Evolutionary conservation across 2,113 vertebrate species (phyloP).

Genomic region (Phalacrocorax aristotelis): DNA sequence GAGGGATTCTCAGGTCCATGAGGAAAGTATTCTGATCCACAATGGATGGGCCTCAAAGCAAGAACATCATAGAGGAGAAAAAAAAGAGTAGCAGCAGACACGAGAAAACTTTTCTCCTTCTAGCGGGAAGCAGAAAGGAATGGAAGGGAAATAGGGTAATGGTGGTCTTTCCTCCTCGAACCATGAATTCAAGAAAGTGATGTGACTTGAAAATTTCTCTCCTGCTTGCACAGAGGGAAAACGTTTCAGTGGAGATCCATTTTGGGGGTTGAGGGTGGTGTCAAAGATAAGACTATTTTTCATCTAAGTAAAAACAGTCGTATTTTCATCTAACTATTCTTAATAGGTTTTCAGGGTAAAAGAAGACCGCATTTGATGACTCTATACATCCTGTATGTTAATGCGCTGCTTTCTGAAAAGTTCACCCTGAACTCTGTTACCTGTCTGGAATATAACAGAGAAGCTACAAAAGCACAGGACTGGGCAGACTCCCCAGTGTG

Average conservation of each 20-base stretch:
- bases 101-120: not conserved
- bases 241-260: not conserved
- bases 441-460: accelerated
- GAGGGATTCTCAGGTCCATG: accelerated
- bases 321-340: not conserved
- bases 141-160: not conserved
- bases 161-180: accelerated
- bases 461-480: not conserved
- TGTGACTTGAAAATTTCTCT: not conserved
- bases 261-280: not conserved
- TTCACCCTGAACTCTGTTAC: not conserved
- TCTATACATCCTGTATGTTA: too few relatives aligned
- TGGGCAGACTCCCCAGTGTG: not conserved
- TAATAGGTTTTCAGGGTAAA: not conserved
- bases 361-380: not conserved
- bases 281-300: too few relatives aligned
- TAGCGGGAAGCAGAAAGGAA: not conserved
- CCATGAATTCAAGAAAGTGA: not conserved
- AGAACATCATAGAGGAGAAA: not conserved
- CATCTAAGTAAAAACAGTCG: not conserved
- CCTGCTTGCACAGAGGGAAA: not conserved
- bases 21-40: not conserved
- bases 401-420: not conserved
- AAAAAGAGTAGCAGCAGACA: accelerated
- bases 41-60: not conserved